These are phyloP conservation scores for Loris lydekkerianus DNA, from an alignment of 2,797 vertebrate species.

Conservation along the genomic window DNA sequence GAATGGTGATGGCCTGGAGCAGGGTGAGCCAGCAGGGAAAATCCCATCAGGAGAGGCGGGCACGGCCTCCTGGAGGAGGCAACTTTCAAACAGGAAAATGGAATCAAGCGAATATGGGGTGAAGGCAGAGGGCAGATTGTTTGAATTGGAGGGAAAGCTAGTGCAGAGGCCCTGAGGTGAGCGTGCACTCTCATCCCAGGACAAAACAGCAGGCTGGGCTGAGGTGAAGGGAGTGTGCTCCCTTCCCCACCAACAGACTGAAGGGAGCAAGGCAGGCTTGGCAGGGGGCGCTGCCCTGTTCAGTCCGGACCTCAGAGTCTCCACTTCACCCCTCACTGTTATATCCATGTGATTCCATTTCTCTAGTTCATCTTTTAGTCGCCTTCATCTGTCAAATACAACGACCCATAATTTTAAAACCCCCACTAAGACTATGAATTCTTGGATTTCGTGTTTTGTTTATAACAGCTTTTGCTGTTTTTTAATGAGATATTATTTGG, in stretches of 20 bases:
- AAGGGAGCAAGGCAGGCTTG: not conserved
- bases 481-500: slow-evolving; percentile 2
- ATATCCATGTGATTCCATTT: not conserved
- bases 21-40: not conserved
- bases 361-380: not conserved
- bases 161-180: not conserved
- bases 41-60: not conserved
- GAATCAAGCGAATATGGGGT: not conserved
- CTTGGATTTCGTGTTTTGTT: not conserved
- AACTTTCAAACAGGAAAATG: slow-evolving; percentile 4
- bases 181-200: not conserved
- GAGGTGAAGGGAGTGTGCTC: not conserved
- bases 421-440: not conserved
- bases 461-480: slow-evolving; percentile 21
- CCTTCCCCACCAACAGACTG: not conserved
- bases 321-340: not conserved
- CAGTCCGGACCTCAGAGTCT: not conserved
- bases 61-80: not conserved
- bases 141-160: not conserved
- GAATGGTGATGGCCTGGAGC: not conserved
- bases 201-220: not conserved
- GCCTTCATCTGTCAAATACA: not conserved
- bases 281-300: not conserved
- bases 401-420: not conserved
- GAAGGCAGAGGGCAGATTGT: not conserved